phyloP scores from a whole-genome alignment of 2,888 invertebrate genomes.

The Bunonema sp. region DNA sequence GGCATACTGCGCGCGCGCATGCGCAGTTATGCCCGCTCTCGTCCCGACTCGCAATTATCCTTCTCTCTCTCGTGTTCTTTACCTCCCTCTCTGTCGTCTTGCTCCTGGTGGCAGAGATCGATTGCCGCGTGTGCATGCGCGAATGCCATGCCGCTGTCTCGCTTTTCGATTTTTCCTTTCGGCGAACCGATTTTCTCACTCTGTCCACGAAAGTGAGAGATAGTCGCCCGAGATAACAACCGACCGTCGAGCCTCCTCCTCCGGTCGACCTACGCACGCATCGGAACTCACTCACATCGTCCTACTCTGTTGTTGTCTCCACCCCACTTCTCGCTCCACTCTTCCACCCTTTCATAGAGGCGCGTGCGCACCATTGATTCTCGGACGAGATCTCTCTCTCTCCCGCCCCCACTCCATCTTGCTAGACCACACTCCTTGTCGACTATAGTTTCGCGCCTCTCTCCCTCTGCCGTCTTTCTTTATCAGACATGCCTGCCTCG shows the following conservation, averaged over 20 bases:
- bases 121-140: neutral
- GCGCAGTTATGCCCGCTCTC: too few relatives aligned
- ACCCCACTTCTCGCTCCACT: neutral
- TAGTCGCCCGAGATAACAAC: too few relatives aligned
- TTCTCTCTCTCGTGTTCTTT: conserved; percentile 1
- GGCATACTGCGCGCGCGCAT: too few relatives aligned
- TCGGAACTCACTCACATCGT: too few relatives aligned
- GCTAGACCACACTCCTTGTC: too few relatives aligned
- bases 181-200: too few relatives aligned
- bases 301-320: too few relatives aligned
- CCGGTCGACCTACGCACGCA: too few relatives aligned
- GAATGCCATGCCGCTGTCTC: neutral
- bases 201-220: too few relatives aligned
- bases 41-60: conserved; percentile 1
- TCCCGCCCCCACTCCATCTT: neutral
- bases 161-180: neutral
- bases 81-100: neutral
- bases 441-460: neutral
- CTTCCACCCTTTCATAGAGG: neutral
- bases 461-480: neutral
- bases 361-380: neutral
- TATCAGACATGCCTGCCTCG: too few relatives aligned
- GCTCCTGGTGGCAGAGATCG: neutral
- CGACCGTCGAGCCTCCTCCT: too few relatives aligned
- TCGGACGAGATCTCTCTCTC: neutral